Evolutionary conservation across 1,140 invertebrate species (phyloP).

Genomic region (Antheraea pernyi): DNA sequence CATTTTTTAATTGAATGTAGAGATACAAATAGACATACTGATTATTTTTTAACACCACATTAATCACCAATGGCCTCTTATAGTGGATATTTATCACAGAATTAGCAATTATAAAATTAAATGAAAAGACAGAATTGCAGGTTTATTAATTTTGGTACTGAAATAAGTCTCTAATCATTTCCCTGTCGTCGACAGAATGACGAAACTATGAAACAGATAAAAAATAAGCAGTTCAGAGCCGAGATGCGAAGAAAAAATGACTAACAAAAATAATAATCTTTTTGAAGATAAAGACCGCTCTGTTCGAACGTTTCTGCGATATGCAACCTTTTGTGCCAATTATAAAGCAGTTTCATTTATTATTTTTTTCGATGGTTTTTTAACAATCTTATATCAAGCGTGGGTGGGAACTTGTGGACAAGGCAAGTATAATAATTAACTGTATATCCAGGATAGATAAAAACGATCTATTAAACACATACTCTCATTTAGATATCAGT

Average conservation of each 20-base stretch:
- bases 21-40: too few species aligned
- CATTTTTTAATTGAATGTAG: too few species aligned
- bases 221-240: constrained; percentile 54
- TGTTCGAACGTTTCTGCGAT: constrained; percentile 62
- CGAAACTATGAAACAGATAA: constrained; percentile 62
- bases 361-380: constrained; percentile 34
- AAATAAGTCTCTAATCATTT: not conserved
- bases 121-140: too few species aligned
- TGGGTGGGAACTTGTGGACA: constrained; percentile 59
- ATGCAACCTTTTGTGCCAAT: constrained; percentile 74
- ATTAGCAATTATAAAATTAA: too few species aligned
- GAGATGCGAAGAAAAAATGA: constrained; percentile 57
- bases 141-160: not conserved
- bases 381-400: constrained; percentile 37
- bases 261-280: constrained; percentile 69
- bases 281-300: constrained; percentile 62
- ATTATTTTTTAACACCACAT: too few species aligned
- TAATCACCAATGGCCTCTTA: too few species aligned
- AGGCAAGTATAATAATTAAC: constrained; percentile 17
- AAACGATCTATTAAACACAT: too few species aligned
- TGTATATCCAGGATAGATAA: not conserved
- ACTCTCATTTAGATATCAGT: too few species aligned
- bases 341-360: constrained; percentile 55
- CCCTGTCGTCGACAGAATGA: constrained; percentile 13
- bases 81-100: too few species aligned